Percentiles rank a stretch among this genome's conserved stretches.
These are phyloP conservation scores for Mythimna vitellina DNA, from an alignment of 2,888 invertebrate genomes.

Conservation along the genomic window DNA sequence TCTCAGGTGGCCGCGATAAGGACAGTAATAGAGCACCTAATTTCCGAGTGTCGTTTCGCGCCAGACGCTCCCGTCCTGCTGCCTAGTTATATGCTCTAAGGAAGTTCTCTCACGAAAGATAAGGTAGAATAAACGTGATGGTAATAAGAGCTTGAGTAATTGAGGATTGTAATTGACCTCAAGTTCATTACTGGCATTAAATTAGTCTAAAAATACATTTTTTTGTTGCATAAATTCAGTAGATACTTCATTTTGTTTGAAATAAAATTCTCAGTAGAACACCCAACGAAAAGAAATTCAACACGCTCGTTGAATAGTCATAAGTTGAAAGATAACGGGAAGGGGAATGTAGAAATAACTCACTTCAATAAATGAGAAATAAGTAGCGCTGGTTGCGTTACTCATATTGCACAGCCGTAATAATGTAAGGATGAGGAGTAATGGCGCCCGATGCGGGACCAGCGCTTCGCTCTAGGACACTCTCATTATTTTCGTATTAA, in stretches of 20 bases:
- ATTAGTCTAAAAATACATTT: no score
- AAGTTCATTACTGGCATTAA: neutral
- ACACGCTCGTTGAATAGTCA: constrained; percentile 18
- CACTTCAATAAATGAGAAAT: constrained; percentile 64
- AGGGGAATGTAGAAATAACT: constrained; percentile 52
- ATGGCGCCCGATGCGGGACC: constrained; percentile 62
- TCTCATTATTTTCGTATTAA: constrained; percentile 63
- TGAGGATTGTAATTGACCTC: constrained; percentile 11
- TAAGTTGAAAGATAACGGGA: constrained; percentile 41
- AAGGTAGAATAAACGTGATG: constrained; percentile 23
- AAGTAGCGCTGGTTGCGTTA: constrained; percentile 55
- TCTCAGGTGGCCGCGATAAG: constrained; percentile 61
- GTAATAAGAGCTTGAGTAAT: constrained; percentile 39
- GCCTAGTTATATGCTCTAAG: constrained; percentile 23
- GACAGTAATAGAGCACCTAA: constrained; percentile 67
- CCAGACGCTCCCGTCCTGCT: constrained; percentile 40
- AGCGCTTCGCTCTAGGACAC: constrained; percentile 45
- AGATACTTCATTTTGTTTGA: no score
- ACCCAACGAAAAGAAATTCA: neutral
- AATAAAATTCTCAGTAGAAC: constrained; percentile 9
- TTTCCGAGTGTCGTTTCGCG: constrained; percentile 65
- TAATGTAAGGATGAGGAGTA: constrained; percentile 63
- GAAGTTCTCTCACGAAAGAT: constrained; percentile 33
- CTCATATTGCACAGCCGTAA: constrained; percentile 59
- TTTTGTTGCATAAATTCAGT: no score